A percentile compares a stretch with the other conserved stretches of the same genome.
Evolutionary conservation across 2,113 vertebrate species (phyloP).

Genomic region (Oreochromis aureus): DNA sequence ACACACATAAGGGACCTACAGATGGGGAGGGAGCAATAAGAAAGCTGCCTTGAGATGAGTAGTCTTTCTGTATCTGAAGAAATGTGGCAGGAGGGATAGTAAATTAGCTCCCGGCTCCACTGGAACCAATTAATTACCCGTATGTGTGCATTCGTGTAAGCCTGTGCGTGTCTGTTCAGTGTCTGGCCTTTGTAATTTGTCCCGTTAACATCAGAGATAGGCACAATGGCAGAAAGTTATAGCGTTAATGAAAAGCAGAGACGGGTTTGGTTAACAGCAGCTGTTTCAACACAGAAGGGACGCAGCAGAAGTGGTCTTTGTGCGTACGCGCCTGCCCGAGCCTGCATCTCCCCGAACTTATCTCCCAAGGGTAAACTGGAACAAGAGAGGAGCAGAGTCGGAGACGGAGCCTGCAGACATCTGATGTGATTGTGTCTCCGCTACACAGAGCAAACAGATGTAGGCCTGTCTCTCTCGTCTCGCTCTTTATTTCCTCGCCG

Average conservation of each 20-base stretch:
- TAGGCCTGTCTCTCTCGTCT: not conserved
- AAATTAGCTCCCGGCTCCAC: slow-evolving; percentile 67
- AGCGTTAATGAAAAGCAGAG: slow-evolving; percentile 39
- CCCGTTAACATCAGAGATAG: slow-evolving; percentile 45
- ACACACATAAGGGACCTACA: slow-evolving; percentile 10
- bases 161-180: slow-evolving; percentile 17
- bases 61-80: slow-evolving; percentile 39
- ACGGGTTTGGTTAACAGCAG: slow-evolving; percentile 9
- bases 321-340: not conserved
- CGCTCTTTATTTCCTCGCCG: not conserved
- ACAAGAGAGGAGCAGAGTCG: slow-evolving; percentile 30
- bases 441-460: slow-evolving; percentile 54
- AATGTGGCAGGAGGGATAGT: slow-evolving; percentile 52
- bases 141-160: not conserved
- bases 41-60: slow-evolving; percentile 21
- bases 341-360: not conserved
- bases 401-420: slow-evolving; percentile 49
- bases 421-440: slow-evolving; percentile 44
- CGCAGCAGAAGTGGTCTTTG: not conserved
- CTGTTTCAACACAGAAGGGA: not conserved
- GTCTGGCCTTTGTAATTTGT: slow-evolving; percentile 46
- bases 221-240: slow-evolving; percentile 26
- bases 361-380: slow-evolving; percentile 33
- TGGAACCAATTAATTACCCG: slow-evolving; percentile 76
- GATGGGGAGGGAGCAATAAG: slow-evolving; percentile 16